phyloP scores from a whole-genome alignment of 2,113 vertebrate species.

The Sula dactylatra region DNA sequence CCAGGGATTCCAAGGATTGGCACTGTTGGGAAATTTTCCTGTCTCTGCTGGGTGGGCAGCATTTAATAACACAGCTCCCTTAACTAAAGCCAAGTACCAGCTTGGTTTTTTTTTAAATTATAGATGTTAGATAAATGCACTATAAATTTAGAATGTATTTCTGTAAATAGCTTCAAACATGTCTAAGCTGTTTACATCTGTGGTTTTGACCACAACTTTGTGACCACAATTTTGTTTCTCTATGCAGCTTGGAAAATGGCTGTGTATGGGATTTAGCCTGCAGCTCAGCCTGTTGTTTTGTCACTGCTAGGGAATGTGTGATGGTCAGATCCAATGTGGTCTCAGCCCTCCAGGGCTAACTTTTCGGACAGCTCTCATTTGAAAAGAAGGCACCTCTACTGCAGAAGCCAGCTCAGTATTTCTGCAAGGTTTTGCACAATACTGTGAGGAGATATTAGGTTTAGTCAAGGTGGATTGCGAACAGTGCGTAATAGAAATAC shows the following conservation, averaged over 20 bases:
- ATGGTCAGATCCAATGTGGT: fast-evolving
- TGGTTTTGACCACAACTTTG: neutral
- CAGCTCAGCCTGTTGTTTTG: neutral
- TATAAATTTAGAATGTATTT: neutral
- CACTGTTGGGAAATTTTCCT: neutral
- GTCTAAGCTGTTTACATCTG: neutral
- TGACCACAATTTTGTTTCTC: neutral
- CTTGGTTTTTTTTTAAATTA: neutral
- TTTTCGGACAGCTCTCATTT: neutral
- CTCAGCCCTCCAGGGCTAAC: neutral
- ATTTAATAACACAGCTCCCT: neutral
- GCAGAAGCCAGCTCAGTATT: neutral
- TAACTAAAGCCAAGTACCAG: neutral
- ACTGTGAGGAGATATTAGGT: neutral
- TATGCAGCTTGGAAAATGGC: neutral
- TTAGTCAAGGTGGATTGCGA: neutral
- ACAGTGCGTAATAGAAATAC: neutral
- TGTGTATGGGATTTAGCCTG: neutral
- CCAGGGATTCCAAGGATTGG: neutral
- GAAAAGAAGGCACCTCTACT: neutral
- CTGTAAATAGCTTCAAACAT: neutral
- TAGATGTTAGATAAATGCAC: neutral
- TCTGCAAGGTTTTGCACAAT: neutral
- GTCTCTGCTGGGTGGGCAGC: neutral
- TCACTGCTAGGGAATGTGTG: neutral